Evolutionary conservation across 2,797 vertebrate genomes (phyloP), one percentile per base, ranked within the genome.

Genomic region (Paratrypauchen microcephalus): DNA sequence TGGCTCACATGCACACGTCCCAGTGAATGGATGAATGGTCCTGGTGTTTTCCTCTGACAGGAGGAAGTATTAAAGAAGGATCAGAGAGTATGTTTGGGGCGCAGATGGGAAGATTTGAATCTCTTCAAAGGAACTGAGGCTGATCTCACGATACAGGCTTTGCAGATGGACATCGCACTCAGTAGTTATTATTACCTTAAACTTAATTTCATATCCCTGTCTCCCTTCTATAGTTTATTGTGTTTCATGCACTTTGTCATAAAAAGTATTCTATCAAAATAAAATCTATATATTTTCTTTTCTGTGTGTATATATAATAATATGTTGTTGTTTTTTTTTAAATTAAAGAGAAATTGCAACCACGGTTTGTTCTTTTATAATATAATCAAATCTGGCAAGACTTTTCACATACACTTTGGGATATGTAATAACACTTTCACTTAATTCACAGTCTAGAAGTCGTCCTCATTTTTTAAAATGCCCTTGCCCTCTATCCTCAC

Each of bases 81-180:
- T 88, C 78, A 81, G 64, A 50, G 64, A 83, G 83, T 79, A 74
- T 78, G 72, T 82, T 77, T 74, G 74, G 50, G 72, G 71, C 75
- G 80, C 88, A 91, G 86, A 91, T 89, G 89, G 83, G 72, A 74
- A 77, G 78, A 88, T 89, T 82, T 80, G 67, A 85, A 71, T 84
- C 56, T 54, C 59, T 71, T 84, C 70, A 66, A 67, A 73, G 70
- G 69, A 62, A 80, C 62, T 47, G 63, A 60, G 74, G 66, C 71
- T 77, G 26, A 85, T 78, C 66, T 82, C 74, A 68, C 16, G 9
- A 72, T 70, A 70, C 75, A 66, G 70, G 58, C 54, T 62, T 39
- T 68, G 80, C 80, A 69, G 59, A 79, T 62, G 71, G 73, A 48
- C 70, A 26, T 74, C 54, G 73, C 66, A 59, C 50, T 78, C 55